Evolutionary conservation across 2,888 invertebrate species (phyloP).

Genomic region (Eledone cirrhosa): DNA sequence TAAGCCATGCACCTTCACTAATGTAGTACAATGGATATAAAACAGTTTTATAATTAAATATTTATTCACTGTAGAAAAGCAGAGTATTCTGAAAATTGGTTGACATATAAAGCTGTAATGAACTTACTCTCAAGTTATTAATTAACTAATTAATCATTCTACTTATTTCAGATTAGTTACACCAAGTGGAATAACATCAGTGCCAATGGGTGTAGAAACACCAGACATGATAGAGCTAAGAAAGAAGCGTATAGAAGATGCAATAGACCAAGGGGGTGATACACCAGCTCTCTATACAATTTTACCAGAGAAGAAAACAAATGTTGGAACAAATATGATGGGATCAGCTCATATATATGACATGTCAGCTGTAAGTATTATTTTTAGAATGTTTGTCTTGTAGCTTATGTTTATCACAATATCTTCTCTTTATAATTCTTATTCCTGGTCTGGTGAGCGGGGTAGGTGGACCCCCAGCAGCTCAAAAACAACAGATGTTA

Average conservation of each 20-base stretch:
- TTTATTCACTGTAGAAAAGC: too few species aligned
- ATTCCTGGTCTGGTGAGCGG: too few species aligned
- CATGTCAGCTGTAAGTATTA: constrained; percentile 74
- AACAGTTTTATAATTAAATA: too few species aligned
- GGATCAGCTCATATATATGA: constrained; percentile 98
- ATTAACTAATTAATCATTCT: background rate
- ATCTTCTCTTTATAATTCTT: too few species aligned
- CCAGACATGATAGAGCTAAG: constrained; percentile 98
- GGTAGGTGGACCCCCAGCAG: too few species aligned
- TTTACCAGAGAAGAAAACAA: constrained; percentile 88
- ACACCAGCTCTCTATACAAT: constrained; percentile 95
- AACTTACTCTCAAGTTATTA: background rate
- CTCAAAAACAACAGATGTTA: too few species aligned
- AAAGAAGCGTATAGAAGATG: constrained; percentile 94
- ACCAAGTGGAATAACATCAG: constrained; percentile 89
- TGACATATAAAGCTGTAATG: too few species aligned
- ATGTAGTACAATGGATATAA: too few species aligned
- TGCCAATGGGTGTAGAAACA: constrained; percentile 96
- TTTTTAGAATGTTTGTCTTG: background rate
- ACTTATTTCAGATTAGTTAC: constrained; percentile 74
- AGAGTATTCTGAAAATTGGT: too few species aligned
- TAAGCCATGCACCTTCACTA: too few species aligned
- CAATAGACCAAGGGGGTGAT: constrained; percentile 94
- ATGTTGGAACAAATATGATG: constrained; percentile 84
- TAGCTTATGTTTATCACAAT: too few species aligned